Base-by-base conservation (phyloP, 2,888 invertebrate species). In the Horisme vitalbata region DNA sequence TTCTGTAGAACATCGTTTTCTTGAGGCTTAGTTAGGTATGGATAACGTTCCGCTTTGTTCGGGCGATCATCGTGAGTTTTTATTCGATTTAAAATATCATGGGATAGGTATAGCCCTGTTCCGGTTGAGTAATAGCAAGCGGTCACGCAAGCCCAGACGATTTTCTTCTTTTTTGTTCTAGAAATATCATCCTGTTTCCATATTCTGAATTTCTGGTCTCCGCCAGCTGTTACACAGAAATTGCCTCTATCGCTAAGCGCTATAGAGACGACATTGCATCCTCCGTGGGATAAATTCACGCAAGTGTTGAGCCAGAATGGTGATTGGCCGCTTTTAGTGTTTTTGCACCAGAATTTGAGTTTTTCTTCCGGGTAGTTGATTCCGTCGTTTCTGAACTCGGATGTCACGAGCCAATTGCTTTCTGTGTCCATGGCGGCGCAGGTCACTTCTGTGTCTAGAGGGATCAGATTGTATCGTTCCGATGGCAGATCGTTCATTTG, bases 51-150 rank as follows among this genome's bases (percentile, higher is more conserved):
- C 3, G 28, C 57, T 4, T 59, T 70, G 2, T 60, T 51, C 1
- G 52, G 57, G 11, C 52, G 55, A 5, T 60, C 58, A 12, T 71
- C 59, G 3, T 72, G 71, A 1, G 60, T 68, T 62, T 87, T 87
- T 14, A 79, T 75, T 41, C 73, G 60, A 52, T 89, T 89, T 1
- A 83, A 52, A 8, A 75, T 71, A 7, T 75, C 78, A 34, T 79
- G 80, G 0, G 83, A 69, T 1, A 80, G 58, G 24, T 74, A 83
- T 10, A 79, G 74, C 0, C 82, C 69, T 1, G 81, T 62, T 0
- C 89, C 88, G 0, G 87, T 81, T 0, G 89, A 85, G 35, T 89
- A 89, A 46, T 89, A 89, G 38, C 89, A 89, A 0, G 87, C 86
- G 0, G 89, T 86, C 1, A 84, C 54, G 44, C 89, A 89, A 2